phyloP scores from a whole-genome alignment of 2,888 invertebrate species.

The Macropis europaea region DNA sequence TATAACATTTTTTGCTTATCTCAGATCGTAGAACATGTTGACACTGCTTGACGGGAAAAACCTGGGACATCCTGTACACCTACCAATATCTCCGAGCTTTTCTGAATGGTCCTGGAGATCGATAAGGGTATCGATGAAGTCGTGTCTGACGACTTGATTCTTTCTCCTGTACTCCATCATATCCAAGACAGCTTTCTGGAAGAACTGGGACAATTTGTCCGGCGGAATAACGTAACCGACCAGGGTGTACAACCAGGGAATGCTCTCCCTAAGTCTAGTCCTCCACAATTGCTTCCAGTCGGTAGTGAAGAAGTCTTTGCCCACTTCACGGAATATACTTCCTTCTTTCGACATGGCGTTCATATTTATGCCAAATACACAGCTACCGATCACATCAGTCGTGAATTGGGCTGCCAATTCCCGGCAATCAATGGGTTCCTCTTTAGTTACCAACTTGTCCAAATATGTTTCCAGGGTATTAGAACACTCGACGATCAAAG shows the following conservation, averaged over 20 bases:
- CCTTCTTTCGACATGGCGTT: constrained; percentile 75
- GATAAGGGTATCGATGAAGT: constrained; percentile 82
- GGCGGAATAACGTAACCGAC: constrained; percentile 41
- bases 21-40: no score
- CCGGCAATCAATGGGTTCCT: constrained; percentile 64
- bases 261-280: not conserved
- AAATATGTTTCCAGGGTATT: constrained; percentile 71
- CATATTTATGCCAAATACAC: constrained; percentile 79
- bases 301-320: constrained; percentile 67
- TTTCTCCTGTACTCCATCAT: constrained; percentile 80
- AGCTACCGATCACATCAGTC: constrained; percentile 80
- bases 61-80: no score
- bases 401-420: constrained; percentile 78
- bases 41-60: no score
- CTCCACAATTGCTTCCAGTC: constrained; percentile 21
- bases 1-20: no score
- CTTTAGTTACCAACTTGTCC: constrained; percentile 40
- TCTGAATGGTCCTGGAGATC: constrained; percentile 80
- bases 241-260: constrained; percentile 35
- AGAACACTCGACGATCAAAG: constrained; percentile 74
- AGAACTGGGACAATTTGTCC: constrained; percentile 77
- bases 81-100: constrained; percentile 11
- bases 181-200: constrained; percentile 79
- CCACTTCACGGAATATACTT: constrained; percentile 77
- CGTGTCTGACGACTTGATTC: constrained; percentile 80